Evolutionary conservation across 2,888 invertebrate genomes (phyloP), one percentile per base, ranked within the genome.

Genomic region (Ypsolopha sequella): DNA sequence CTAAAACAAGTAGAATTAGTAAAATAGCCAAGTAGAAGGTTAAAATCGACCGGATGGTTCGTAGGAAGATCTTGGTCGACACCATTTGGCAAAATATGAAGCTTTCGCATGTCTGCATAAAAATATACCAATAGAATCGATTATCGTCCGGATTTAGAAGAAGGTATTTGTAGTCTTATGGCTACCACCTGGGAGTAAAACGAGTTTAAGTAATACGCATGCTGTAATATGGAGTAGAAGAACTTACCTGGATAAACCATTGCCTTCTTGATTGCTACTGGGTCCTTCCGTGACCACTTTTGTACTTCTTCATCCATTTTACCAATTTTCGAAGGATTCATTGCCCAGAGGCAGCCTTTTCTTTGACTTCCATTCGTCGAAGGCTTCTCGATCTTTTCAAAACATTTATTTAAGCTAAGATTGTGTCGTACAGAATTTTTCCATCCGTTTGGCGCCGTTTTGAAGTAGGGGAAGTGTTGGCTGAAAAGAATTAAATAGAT

Each of bases 281-380:
- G 96, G 84, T 98, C 98, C 78, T 98, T 98, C 58, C 96, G 91
- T 24, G 97, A 95, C 97, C 98, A 98, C 70, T 99, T 99, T 64
- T 95, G 95, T 50, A 99, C 96, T 80, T 99, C 98, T 72, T 98
- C 97, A 64, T 98, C 97, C 97, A 99, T 97, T 86, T 99, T 99
- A 13, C 92, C 91, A 41, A 96, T 92, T 80, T 98, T 98, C 10
- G 93, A 92, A 0, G 98, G 98, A 84, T 97, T 97, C 91, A 98
- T 95, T 8, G 97, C 97, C 98, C 98, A 98, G 60, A 98, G 87
- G 67, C 98, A 98, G 13, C 95, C 91, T 78, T 94, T 94, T 59
- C 95, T 89, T 77, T 95, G 95, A 64, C 92, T 91, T 35, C 94
- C 94, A 73, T 94, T 95, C 46, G 94, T 92, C 0, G 94, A 93